A percentile compares a stretch with the other conserved stretches of the same genome.
These are phyloP conservation scores for Pomatorhinus ruficollis DNA, from an alignment of 2,113 vertebrate species.

Conservation along the genomic window DNA sequence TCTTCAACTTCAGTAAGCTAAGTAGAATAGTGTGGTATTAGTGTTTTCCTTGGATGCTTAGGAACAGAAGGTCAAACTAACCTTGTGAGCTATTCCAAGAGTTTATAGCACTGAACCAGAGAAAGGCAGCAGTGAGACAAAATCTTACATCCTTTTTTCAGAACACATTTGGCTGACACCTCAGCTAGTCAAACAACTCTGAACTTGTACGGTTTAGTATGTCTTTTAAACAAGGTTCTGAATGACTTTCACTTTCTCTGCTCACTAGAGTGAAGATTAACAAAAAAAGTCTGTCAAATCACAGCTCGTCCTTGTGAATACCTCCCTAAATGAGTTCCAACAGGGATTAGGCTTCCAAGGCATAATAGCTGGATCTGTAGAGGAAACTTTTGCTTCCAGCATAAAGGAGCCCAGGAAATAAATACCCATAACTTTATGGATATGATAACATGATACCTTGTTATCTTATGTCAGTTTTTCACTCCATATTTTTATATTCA, in stretches of 20 bases:
- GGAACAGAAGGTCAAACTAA: not conserved
- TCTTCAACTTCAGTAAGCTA: not conserved
- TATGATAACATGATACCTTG: not conserved
- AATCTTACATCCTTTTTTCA: not conserved
- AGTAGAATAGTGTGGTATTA: not conserved
- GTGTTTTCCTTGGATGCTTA: not conserved
- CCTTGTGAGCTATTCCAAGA: not conserved
- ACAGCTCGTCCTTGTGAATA: not conserved
- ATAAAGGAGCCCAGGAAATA: not conserved
- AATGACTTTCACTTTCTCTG: not conserved
- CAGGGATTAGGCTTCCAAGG: not conserved
- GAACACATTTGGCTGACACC: not conserved
- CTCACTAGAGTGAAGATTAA: not conserved
- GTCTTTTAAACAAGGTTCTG: not conserved
- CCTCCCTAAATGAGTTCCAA: not conserved
- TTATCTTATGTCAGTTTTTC: not conserved
- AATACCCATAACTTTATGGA: not conserved
- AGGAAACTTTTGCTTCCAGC: not conserved
- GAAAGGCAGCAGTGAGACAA: not conserved
- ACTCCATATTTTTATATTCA: not conserved
- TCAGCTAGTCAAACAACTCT: slow-evolving; percentile 1
- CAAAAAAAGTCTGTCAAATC: not conserved
- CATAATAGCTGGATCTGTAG: not conserved
- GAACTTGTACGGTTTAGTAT: not conserved
- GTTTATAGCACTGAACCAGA: slow-evolving; percentile 8